Evolutionary conservation across 2,888 invertebrate genomes (phyloP).

Genomic region (Caenorhabditis sp.): DNA sequence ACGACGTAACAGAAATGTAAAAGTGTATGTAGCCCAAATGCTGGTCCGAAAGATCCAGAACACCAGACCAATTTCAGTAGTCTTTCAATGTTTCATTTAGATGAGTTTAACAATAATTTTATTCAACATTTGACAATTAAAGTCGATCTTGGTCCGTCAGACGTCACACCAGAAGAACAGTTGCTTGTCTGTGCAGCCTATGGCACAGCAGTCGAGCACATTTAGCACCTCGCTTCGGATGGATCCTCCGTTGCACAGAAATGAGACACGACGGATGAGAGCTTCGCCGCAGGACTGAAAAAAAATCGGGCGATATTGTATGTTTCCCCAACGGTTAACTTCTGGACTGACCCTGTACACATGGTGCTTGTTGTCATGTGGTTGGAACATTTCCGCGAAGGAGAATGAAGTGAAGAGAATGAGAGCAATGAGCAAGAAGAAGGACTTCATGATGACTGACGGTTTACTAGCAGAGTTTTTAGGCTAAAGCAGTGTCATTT

Average conservation of each 20-base stretch:
- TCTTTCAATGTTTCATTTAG: no score
- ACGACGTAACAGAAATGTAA: no score
- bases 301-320: not conserved
- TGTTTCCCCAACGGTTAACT: no score
- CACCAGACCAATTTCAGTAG: no score
- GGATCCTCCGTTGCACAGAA: slow-evolving; percentile 16
- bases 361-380: slow-evolving; percentile 29
- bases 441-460: not conserved
- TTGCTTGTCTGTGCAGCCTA: slow-evolving; percentile 24
- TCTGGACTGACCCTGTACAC: slow-evolving; percentile 13
- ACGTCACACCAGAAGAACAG: slow-evolving; percentile 38
- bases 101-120: no score
- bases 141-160: no score
- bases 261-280: slow-evolving; percentile 10
- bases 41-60: no score
- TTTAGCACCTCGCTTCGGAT: slow-evolving; percentile 17
- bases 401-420: not conserved
- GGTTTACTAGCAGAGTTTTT: no score
- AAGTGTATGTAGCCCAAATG: no score
- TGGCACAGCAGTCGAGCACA: slow-evolving; percentile 18
- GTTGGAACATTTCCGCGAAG: slow-evolving; percentile 10
- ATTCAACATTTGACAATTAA: no score
- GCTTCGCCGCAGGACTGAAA: slow-evolving; percentile 28
- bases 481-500: no score
- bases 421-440: not conserved